Conservation (phyloP, 2,797 vertebrate species). For the Phalanger gymnotis region DNA sequence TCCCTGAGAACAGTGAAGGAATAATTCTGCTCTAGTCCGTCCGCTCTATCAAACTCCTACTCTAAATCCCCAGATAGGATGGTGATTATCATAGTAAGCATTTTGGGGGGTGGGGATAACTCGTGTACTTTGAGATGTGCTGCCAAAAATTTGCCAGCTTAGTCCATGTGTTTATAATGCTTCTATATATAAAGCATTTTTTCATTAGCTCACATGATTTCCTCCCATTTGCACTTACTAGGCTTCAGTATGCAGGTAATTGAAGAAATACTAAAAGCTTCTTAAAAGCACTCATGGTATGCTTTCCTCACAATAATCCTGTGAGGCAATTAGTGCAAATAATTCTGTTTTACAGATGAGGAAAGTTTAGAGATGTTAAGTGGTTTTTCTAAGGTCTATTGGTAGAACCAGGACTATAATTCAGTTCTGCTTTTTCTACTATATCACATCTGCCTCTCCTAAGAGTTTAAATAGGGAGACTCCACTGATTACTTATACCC, state of each 20-base stretch:
- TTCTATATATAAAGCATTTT: conserved; percentile 18
- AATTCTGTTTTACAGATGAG: neutral
- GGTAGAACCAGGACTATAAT: neutral
- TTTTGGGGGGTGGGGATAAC: neutral
- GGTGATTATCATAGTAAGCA: neutral
- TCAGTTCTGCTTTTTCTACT: neutral
- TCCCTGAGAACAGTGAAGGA: conserved; percentile 1
- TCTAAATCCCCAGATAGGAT: conserved; percentile 19
- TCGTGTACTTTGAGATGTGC: neutral
- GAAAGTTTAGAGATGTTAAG: neutral
- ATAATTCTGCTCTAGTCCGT: neutral
- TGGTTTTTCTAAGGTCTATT: neutral
- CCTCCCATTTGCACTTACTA: conserved; percentile 33
- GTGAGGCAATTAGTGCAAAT: neutral
- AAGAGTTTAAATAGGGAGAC: neutral
- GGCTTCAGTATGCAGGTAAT: neutral
- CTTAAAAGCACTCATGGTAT: neutral
- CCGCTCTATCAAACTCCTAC: neutral
- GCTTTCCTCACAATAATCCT: neutral
- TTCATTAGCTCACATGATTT: conserved; percentile 21
- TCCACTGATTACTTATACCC: neutral
- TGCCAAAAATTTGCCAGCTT: conserved; percentile 4
- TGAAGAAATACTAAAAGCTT: conserved; percentile 28
- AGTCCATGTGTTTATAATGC: conserved; percentile 16
- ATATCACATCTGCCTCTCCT: neutral